Conservation (phyloP, 2,888 invertebrate genomes). For the Pristionchus exspectatus region DNA sequence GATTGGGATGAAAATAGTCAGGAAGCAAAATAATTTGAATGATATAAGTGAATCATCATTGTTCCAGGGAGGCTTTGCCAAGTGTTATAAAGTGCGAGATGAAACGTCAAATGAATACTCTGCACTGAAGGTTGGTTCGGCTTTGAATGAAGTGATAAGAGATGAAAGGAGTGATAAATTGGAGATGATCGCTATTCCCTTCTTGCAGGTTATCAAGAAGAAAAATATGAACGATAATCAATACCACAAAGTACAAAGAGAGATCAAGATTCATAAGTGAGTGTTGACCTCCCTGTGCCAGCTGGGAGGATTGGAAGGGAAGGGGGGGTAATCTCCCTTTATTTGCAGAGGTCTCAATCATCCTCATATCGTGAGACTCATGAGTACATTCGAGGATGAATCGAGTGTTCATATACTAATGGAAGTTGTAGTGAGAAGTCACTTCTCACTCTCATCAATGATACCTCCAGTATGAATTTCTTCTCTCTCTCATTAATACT, state of each 20-base stretch:
- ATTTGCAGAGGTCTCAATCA: constrained; percentile 49
- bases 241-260: constrained; percentile 47
- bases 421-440: constrained; percentile 51
- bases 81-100: constrained; percentile 52
- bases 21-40: constrained; percentile 17
- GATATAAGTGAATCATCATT: not conserved
- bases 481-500: not conserved
- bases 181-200: not conserved
- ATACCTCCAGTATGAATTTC: not conserved
- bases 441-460: constrained; percentile 40
- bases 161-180: not conserved
- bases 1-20: constrained; percentile 13
- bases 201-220: constrained; percentile 48
- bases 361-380: constrained; percentile 48
- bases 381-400: constrained; percentile 36
- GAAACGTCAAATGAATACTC: not conserved
- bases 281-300: not conserved
- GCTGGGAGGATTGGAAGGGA: not conserved
- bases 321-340: not conserved
- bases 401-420: constrained; percentile 49
- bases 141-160: not conserved
- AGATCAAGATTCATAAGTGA: constrained; percentile 51
- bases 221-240: constrained; percentile 43
- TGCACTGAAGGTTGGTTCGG: constrained; percentile 48
- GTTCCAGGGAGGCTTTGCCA: constrained; percentile 53